These are phyloP conservation scores for Nothobranchius furzeri DNA, from an alignment of 2,113 vertebrate genomes.

Conservation along the genomic window DNA sequence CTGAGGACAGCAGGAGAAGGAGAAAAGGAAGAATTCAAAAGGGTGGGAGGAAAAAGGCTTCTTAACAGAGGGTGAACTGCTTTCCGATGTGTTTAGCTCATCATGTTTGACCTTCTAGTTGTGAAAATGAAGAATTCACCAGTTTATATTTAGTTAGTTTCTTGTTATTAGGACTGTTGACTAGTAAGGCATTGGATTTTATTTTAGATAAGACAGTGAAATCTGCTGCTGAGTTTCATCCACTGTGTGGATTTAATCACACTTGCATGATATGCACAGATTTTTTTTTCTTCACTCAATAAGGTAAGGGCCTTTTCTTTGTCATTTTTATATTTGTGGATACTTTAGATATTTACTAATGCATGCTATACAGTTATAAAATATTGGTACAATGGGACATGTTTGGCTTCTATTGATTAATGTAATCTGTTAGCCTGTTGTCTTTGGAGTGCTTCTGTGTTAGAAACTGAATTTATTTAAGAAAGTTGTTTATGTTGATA, in stretches of 20 bases:
- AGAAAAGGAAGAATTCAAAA: slow-evolving; percentile 29
- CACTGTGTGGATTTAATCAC: slow-evolving; percentile 11
- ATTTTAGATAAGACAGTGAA: slow-evolving; percentile 5
- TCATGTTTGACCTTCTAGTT: background rate
- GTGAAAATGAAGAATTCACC: slow-evolving; percentile 18
- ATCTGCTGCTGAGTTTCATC: background rate
- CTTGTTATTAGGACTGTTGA: slow-evolving; percentile 6
- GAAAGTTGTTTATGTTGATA: background rate
- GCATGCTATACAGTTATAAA: background rate
- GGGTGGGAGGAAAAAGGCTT: slow-evolving; percentile 43
- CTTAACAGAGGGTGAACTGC: slow-evolving; percentile 47
- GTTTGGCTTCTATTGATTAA: background rate
- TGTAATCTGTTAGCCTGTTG: background rate
- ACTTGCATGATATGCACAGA: slow-evolving; percentile 27
- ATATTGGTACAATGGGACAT: background rate
- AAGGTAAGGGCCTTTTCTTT: slow-evolving; percentile 59
- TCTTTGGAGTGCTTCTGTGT: background rate
- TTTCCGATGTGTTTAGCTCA: slow-evolving; percentile 28
- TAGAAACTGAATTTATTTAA: background rate
- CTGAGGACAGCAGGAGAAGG: slow-evolving; percentile 45
- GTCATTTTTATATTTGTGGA: background rate
- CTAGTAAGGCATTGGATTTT: background rate
- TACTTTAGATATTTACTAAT: background rate
- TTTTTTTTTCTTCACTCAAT: slow-evolving; percentile 21
- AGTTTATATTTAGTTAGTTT: background rate